Conservation (phyloP, 2,888 invertebrate species). For the Drosophila limbata region DNA sequence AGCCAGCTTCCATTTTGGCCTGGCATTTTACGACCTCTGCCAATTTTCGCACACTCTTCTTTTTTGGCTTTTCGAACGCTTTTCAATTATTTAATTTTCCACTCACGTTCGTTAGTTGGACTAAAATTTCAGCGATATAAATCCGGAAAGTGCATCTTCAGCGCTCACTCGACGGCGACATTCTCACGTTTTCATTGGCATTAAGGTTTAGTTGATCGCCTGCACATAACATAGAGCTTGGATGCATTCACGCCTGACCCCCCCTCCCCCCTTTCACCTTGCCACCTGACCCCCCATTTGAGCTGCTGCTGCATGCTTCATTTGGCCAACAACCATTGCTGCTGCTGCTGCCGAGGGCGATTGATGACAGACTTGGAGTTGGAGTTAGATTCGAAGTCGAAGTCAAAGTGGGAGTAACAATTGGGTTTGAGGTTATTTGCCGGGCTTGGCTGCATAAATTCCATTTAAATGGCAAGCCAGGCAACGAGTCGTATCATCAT, state of each 20-base stretch:
- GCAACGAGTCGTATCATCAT: conserved; percentile 34
- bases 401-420: conserved; percentile 26
- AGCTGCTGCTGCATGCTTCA: conserved; percentile 58
- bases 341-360: conserved; percentile 39
- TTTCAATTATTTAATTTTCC: conserved; percentile 81
- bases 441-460: conserved; percentile 74
- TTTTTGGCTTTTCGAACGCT: conserved; percentile 52
- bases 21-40: conserved; percentile 65
- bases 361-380: conserved; percentile 64
- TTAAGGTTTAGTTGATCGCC: conserved; percentile 71
- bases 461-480: conserved; percentile 75
- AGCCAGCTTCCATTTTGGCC: conserved; percentile 47
- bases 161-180: conserved; percentile 61
- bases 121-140: conserved; percentile 63
- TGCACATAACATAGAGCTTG: conserved; percentile 19
- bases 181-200: conserved; percentile 81
- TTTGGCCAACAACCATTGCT: conserved; percentile 51
- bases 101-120: conserved; percentile 75
- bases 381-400: conserved; percentile 10
- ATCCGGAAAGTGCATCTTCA: conserved; percentile 77
- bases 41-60: conserved; percentile 68
- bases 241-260: conserved; percentile 4
- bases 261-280: background rate
- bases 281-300: background rate
- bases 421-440: conserved; percentile 15